Conservation (phyloP, 1,140 invertebrate species). For the Mercenaria mercenaria region DNA sequence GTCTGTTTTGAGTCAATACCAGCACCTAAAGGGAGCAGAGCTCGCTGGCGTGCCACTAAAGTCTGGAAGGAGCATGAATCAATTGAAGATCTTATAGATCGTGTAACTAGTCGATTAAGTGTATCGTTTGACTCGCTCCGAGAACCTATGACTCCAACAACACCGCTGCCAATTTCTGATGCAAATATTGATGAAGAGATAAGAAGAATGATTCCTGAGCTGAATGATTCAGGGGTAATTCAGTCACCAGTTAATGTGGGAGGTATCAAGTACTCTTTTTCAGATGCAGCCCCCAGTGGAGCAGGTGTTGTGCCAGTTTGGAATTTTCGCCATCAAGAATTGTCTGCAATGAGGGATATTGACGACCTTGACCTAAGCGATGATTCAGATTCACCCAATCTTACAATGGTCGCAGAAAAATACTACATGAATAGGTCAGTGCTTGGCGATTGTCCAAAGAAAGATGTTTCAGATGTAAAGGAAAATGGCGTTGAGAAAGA, state of each 20-base stretch:
- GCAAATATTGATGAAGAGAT: constrained; percentile 84
- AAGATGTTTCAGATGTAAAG: constrained; percentile 24
- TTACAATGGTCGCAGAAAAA: constrained; percentile 85
- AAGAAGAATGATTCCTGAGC: constrained; percentile 79
- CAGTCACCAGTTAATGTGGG: constrained; percentile 79
- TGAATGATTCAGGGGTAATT: constrained; percentile 79
- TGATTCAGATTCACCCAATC: constrained; percentile 75
- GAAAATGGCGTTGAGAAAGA: constrained; percentile 42
- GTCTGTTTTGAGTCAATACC: constrained; percentile 86
- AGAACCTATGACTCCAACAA: constrained; percentile 75
- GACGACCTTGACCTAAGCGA: constrained; percentile 82
- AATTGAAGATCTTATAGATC: constrained; percentile 82
- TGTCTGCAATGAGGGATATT: constrained; percentile 80
- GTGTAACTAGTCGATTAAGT: constrained; percentile 80
- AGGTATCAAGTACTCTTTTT: constrained; percentile 82
- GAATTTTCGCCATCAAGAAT: constrained; percentile 83
- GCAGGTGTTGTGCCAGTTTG: constrained; percentile 85
- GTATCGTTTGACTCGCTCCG: constrained; percentile 72
- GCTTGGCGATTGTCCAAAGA: constrained; percentile 80
- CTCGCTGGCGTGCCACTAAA: constrained; percentile 85
- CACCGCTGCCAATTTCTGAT: constrained; percentile 67
- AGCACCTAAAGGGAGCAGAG: constrained; percentile 85
- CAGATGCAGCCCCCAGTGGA: constrained; percentile 84
- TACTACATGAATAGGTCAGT: constrained; percentile 85
- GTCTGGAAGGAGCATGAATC: constrained; percentile 86